phyloP scores from a whole-genome alignment of 2,113 vertebrate species.

The Hepsetus odoe region DNA sequence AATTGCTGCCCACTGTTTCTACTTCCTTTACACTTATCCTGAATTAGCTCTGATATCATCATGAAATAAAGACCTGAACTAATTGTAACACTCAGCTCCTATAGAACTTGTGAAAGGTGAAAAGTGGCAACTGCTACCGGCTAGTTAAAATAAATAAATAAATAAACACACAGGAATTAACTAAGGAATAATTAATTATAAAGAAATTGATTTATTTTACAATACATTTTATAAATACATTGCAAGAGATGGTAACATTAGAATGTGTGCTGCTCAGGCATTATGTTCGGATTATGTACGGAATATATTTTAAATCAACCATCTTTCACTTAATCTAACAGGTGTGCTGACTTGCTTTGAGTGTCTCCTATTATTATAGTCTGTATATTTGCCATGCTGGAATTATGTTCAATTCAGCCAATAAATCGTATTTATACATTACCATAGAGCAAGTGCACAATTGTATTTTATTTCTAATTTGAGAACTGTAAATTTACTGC shows the following conservation, averaged over 20 bases:
- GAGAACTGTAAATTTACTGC: too few species aligned
- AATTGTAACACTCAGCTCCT: constrained; percentile 35
- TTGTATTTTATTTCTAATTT: too few species aligned
- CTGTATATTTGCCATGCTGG: too few species aligned
- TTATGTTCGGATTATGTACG: not conserved
- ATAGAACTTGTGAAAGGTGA: constrained; percentile 26
- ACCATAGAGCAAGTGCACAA: too few species aligned
- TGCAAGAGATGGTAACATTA: not conserved
- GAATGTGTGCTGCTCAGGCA: not conserved
- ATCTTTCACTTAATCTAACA: not conserved
- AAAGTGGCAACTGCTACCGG: constrained; percentile 65
- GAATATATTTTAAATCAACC: too few species aligned
- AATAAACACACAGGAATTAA: constrained; percentile 7
- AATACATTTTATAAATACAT: too few species aligned
- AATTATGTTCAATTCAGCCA: not conserved
- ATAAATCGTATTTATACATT: too few species aligned
- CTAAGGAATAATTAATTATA: too few species aligned
- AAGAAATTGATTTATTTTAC: too few species aligned
- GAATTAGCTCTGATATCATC: constrained; percentile 49
- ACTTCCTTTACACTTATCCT: constrained; percentile 9
- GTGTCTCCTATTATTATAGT: too few species aligned
- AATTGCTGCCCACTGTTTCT: constrained; percentile 37
- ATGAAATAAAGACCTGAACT: constrained; percentile 28
- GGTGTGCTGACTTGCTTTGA: too few species aligned
- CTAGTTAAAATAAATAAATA: constrained; percentile 64